A percentile compares a stretch with the other conserved stretches of the same genome.
Evolutionary conservation across 2,888 invertebrate species (phyloP).

Genomic region (Pristionchus arcanus): DNA sequence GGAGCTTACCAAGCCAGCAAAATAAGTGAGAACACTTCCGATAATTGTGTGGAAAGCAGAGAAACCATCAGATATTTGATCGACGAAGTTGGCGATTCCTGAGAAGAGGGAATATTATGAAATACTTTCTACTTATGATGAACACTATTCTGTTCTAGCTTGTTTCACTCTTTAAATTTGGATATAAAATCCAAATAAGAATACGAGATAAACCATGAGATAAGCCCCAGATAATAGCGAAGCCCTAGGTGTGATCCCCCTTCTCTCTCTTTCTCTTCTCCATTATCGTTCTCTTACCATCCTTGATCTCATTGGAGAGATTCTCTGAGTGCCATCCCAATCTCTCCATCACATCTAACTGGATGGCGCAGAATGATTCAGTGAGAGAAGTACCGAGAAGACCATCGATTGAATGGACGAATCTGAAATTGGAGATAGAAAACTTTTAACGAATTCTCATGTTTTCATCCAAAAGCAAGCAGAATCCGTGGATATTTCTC

Average conservation of each 20-base stretch:
- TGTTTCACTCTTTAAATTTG: no score
- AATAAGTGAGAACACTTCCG: slow-evolving; percentile 32
- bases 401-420: not conserved
- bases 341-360: slow-evolving; percentile 1
- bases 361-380: not conserved
- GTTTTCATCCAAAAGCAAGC: not conserved
- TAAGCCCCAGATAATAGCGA: not conserved
- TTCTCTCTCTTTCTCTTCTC: not conserved
- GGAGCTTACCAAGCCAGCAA: not conserved
- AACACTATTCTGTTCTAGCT: no score
- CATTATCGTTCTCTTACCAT: slow-evolving; percentile 16
- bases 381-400: slow-evolving; percentile 29
- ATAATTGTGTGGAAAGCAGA: slow-evolving; percentile 18
- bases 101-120: not conserved
- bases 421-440: not conserved
- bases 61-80: slow-evolving; percentile 35
- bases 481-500: not conserved
- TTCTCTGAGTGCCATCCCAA: slow-evolving; percentile 31
- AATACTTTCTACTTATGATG: not conserved
- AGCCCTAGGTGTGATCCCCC: not conserved
- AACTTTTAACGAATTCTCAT: not conserved
- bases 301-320: slow-evolving; percentile 41
- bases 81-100: slow-evolving; percentile 23
- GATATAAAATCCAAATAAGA: no score
- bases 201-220: not conserved